These are phyloP conservation scores for Apodemia duryi DNA, from an alignment of 2,888 invertebrate genomes.

Conservation along the genomic window DNA sequence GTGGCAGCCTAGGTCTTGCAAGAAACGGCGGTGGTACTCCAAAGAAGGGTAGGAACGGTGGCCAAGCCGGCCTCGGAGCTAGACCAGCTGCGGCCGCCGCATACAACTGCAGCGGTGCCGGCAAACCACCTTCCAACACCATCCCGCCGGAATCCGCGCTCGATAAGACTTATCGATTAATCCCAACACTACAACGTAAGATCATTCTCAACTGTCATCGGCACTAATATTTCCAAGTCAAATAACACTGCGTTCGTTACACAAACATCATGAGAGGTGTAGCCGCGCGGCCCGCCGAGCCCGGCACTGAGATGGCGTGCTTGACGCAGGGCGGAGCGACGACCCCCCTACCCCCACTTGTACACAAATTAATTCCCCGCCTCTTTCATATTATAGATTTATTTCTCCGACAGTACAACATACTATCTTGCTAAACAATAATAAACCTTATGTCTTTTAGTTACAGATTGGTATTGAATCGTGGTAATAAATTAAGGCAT, in stretches of 20 bases:
- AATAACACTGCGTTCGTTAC: conserved; percentile 17
- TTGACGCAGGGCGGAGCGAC: conserved; percentile 57
- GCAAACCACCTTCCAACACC: conserved; percentile 84
- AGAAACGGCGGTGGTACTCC: conserved; percentile 80
- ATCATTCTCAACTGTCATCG: conserved; percentile 49
- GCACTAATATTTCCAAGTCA: conserved; percentile 18
- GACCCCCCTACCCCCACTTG: conserved; percentile 57
- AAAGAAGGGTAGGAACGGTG: conserved; percentile 81
- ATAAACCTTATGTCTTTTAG: conserved; percentile 65
- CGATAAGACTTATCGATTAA: conserved; percentile 46
- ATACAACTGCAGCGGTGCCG: conserved; percentile 84
- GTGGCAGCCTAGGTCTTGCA: conserved; percentile 62
- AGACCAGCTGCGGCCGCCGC: conserved; percentile 83
- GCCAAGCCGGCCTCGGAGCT: conserved; percentile 78
- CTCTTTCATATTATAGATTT: conserved; percentile 79
- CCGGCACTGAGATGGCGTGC: conserved; percentile 73
- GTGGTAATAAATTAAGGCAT: conserved; percentile 67
- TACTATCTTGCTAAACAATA: conserved; percentile 59
- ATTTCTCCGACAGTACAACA: conserved; percentile 65
- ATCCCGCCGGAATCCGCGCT: conserved; percentile 67
- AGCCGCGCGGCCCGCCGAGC: conserved; percentile 44
- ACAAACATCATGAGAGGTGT: conserved; percentile 35
- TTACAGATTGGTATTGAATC: conserved; percentile 71
- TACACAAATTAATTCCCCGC: conserved; percentile 70
- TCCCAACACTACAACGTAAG: conserved; percentile 43